These are phyloP conservation scores for Tursiops truncatus DNA, from an alignment of 2,113 vertebrate genomes.

Conservation along the genomic window DNA sequence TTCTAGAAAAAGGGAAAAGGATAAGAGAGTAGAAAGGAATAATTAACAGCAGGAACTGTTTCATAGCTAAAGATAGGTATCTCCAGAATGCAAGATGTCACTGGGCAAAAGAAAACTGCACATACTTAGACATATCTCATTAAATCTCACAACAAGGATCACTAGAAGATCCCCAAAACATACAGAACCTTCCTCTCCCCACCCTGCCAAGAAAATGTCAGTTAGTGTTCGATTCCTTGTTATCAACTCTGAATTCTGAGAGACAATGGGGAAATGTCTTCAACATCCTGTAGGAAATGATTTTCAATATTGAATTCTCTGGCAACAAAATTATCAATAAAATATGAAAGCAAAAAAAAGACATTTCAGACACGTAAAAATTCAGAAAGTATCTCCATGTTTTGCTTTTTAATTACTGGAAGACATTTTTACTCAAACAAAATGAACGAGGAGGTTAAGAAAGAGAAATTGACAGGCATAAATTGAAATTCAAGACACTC, in stretches of 20 bases:
- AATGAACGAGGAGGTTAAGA: neutral
- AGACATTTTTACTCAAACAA: neutral
- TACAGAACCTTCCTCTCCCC: neutral
- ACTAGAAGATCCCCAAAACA: neutral
- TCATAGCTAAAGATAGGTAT: neutral
- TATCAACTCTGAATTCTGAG: neutral
- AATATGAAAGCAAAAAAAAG: neutral
- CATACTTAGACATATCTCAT: neutral
- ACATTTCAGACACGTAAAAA: neutral
- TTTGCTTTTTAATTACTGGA: neutral
- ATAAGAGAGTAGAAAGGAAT: neutral
- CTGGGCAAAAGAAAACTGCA: neutral
- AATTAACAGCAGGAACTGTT: neutral
- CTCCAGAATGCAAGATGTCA: neutral
- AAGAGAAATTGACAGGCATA: neutral
- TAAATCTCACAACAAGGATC: neutral
- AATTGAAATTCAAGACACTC: neutral
- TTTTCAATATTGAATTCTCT: neutral
- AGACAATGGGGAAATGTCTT: neutral
- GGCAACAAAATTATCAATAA: neutral
- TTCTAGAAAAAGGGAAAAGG: neutral
- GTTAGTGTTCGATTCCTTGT: neutral
- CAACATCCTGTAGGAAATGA: neutral
- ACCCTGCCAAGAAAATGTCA: neutral
- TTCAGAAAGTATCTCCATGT: neutral